Evolutionary conservation across 2,113 vertebrate genomes (phyloP).

Genomic region (Lagopus muta): DNA sequence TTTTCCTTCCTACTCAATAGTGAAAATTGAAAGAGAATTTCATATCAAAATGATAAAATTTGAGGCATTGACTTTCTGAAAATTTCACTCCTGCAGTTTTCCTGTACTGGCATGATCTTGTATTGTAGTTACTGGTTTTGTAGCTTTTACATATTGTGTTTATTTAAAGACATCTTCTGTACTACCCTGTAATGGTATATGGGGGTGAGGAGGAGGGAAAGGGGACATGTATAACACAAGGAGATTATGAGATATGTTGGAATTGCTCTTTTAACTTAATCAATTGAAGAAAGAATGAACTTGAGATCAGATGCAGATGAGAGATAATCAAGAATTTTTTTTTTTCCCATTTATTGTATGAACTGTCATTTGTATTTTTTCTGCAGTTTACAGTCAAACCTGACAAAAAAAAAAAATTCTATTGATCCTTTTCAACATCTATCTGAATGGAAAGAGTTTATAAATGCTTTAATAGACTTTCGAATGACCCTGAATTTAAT

Average conservation of each 20-base stretch:
- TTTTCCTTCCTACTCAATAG: neutral
- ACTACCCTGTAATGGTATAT: neutral
- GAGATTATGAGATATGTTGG: neutral
- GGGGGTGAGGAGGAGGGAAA: too few species aligned
- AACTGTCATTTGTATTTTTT: neutral
- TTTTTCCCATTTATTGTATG: neutral
- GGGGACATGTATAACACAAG: neutral
- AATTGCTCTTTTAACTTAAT: neutral
- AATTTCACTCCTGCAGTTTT: rapidly evolving
- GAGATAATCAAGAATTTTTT: neutral
- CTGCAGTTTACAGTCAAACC: neutral
- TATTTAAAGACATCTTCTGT: neutral
- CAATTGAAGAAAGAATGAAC: neutral
- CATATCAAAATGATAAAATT: neutral
- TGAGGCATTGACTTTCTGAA: neutral
- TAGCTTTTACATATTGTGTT: neutral
- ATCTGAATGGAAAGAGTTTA: neutral
- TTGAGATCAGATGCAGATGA: neutral
- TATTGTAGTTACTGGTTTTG: neutral
- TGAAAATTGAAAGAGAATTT: neutral
- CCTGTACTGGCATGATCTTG: neutral
- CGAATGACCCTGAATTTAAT: neutral
- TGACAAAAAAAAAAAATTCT: neutral
- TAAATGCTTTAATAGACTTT: neutral
- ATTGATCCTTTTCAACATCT: neutral